A percentile compares a stretch with the other conserved stretches of the same genome.
These are phyloP conservation scores for Lepidothrix coronata DNA, from an alignment of 2,113 vertebrate genomes.

Conservation along the genomic window DNA sequence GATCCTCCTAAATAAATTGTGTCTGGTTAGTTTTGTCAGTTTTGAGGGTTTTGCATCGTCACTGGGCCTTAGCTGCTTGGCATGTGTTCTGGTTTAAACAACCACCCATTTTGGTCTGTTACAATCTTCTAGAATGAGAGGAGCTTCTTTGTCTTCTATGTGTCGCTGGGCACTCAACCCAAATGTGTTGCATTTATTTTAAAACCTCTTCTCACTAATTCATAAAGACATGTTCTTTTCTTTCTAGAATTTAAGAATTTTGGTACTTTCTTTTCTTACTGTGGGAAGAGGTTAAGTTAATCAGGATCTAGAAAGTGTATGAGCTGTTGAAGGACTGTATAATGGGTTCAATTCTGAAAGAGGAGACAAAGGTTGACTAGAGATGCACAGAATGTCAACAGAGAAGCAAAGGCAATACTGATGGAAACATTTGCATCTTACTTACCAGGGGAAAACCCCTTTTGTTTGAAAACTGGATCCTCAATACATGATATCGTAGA, in stretches of 20 bases:
- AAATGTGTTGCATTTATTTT: not conserved
- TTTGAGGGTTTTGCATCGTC: not conserved
- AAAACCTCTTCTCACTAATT: not conserved
- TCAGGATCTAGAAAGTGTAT: not conserved
- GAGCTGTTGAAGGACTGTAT: not conserved
- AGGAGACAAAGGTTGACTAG: not conserved
- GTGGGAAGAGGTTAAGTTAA: not conserved
- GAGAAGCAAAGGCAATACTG: not conserved
- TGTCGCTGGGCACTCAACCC: not conserved
- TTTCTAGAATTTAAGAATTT: not conserved
- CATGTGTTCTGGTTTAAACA: not conserved
- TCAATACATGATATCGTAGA: accelerated
- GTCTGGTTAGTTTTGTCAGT: not conserved
- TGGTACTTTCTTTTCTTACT: not conserved
- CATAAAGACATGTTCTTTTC: not conserved
- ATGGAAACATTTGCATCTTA: not conserved
- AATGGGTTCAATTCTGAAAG: not conserved
- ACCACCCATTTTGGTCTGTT: not conserved
- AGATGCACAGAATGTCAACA: not conserved
- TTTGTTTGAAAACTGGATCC: not conserved
- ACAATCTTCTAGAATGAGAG: not conserved
- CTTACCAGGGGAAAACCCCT: not conserved
- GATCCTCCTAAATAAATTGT: not conserved
- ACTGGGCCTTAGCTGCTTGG: not conserved
- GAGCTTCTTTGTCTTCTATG: accelerated